phyloP scores from a whole-genome alignment of 2,113 vertebrate genomes.

The Elgaria multicarinata region DNA sequence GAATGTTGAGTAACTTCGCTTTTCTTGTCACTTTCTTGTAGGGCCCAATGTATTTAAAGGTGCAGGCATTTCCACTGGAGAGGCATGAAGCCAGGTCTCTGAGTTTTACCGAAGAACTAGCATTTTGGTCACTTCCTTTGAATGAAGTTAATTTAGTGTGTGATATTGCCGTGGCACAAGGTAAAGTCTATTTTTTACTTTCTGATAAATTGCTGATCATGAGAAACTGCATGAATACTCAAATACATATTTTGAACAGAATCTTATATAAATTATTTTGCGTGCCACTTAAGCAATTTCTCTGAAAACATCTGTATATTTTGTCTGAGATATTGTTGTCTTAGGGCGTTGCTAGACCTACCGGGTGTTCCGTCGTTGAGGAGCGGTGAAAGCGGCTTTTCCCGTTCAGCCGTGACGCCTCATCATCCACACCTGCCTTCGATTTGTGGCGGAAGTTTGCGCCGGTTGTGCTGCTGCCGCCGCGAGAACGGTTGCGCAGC shows the following conservation, averaged over 20 bases:
- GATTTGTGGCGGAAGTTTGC: too few relatives aligned
- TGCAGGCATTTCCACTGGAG: conserved; percentile 88
- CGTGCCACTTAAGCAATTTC: background rate
- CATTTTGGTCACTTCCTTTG: conserved; percentile 91
- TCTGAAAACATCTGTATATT: background rate
- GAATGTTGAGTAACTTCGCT: background rate
- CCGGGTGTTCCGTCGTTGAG: too few relatives aligned
- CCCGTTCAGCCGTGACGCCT: too few relatives aligned
- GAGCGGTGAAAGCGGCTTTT: too few relatives aligned
- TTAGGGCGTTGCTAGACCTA: too few relatives aligned
- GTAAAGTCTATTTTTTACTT: conserved; percentile 70
- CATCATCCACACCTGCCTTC: too few relatives aligned
- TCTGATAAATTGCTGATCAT: background rate
- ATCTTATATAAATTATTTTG: background rate
- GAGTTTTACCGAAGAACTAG: conserved; percentile 90
- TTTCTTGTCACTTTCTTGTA: conserved; percentile 63
- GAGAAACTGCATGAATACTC: background rate
- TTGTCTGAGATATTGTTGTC: background rate
- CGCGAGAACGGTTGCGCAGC: too few relatives aligned
- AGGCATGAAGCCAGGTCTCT: conserved; percentile 86
- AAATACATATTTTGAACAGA: background rate
- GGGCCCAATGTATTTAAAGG: conserved; percentile 90
- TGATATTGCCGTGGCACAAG: conserved; percentile 84
- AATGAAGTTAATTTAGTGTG: conserved; percentile 91
- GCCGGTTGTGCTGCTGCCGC: too few relatives aligned